phyloP scores from a whole-genome alignment of 2,888 invertebrate genomes.

The Athetis lepigone region DNA sequence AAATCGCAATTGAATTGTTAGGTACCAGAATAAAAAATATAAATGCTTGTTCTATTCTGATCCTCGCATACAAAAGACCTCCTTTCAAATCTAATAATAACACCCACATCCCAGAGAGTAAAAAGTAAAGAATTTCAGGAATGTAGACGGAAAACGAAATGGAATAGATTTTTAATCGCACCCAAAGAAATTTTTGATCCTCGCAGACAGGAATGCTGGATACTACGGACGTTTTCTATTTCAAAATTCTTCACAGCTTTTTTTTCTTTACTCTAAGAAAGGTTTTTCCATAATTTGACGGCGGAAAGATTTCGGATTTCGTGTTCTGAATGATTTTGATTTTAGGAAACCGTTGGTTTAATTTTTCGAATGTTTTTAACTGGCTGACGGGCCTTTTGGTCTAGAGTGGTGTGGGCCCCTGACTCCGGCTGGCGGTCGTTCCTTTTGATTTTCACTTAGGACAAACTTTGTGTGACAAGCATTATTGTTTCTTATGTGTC shows the following conservation, averaged over 20 bases:
- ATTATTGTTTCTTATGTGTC: no score
- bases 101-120: neutral
- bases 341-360: conserved; percentile 32
- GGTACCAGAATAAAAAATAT: neutral
- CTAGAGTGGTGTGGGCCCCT: no score
- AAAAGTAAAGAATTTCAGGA: conserved; percentile 7
- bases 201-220: conserved; percentile 31
- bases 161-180: conserved; percentile 6
- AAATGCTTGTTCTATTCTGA: neutral
- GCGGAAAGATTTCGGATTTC: conserved; percentile 11
- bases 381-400: no score
- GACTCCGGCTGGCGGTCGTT: no score
- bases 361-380: conserved; percentile 19
- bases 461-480: no score
- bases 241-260: conserved; percentile 20
- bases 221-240: conserved; percentile 20
- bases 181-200: conserved; percentile 6
- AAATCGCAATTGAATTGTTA: neutral
- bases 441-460: no score
- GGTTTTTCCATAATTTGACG: neutral
- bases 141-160: conserved; percentile 6
- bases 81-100: neutral
- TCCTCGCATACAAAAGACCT: neutral
- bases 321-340: conserved; percentile 10
- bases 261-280: conserved; percentile 4